phyloP scores from a whole-genome alignment of 2,113 vertebrate genomes.

The Crotophaga sulcirostris region DNA sequence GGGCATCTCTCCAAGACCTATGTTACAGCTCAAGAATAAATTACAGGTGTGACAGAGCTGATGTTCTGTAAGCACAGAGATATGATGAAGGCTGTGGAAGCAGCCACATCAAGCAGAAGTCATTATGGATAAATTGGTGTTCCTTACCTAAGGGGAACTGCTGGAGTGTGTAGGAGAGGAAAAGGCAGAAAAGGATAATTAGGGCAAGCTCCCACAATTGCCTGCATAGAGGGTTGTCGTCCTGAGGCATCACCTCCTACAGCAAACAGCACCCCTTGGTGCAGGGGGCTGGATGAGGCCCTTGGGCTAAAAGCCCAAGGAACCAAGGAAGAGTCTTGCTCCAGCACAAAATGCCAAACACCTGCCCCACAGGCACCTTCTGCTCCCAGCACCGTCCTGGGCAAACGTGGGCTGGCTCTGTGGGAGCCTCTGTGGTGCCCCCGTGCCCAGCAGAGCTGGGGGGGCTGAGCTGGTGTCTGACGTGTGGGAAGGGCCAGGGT shows the following conservation, averaged over 20 bases:
- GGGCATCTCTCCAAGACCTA: constrained; percentile 49
- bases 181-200: background rate
- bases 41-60: constrained; percentile 59
- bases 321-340: background rate
- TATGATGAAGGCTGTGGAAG: constrained; percentile 5
- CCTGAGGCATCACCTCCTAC: background rate
- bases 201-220: background rate
- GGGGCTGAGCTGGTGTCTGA: rapidly evolving
- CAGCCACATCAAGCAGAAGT: constrained; percentile 13
- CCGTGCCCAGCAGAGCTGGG: background rate
- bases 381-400: background rate
- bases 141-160: background rate
- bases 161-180: background rate
- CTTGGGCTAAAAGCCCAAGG: background rate
- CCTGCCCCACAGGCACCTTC: rapidly evolving
- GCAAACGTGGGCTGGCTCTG: no score
- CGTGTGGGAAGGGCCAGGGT: rapidly evolving
- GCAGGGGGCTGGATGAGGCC: background rate
- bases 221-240: background rate
- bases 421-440: background rate
- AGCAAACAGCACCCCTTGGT: background rate
- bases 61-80: constrained; percentile 45
- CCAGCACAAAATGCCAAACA: rapidly evolving
- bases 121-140: constrained; percentile 32
- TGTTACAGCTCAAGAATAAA: constrained; percentile 39